Conservation (phyloP, 2,888 invertebrate genomes). For the Cephus rjabovi region DNA sequence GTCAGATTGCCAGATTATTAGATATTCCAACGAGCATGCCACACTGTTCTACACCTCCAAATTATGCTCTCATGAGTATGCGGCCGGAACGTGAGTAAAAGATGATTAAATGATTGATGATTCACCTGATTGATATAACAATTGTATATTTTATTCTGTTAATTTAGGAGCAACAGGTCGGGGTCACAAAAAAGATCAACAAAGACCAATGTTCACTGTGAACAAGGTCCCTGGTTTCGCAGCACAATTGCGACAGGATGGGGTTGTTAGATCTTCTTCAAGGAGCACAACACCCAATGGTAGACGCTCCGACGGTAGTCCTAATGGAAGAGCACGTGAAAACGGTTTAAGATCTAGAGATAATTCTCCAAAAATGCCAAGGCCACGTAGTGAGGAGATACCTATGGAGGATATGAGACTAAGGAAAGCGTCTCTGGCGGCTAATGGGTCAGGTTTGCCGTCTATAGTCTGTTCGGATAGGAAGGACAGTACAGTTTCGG, state of each 20-base stretch:
- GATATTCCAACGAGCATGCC: slow-evolving; percentile 76
- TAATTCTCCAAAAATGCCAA: slow-evolving; percentile 77
- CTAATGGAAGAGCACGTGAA: slow-evolving; percentile 35
- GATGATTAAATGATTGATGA: neutral
- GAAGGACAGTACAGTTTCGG: slow-evolving; percentile 29
- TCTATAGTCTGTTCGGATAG: slow-evolving; percentile 29
- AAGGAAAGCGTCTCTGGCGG: slow-evolving; percentile 55
- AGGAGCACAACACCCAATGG: slow-evolving; percentile 31
- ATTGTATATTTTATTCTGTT: slow-evolving; percentile 9
- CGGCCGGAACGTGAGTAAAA: slow-evolving; percentile 57
- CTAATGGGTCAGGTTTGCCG: slow-evolving; percentile 36
- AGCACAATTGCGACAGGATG: slow-evolving; percentile 70
- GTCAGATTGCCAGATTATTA: slow-evolving; percentile 90
- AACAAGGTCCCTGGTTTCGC: slow-evolving; percentile 69
- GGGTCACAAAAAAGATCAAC: slow-evolving; percentile 54
- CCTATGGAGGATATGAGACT: slow-evolving; percentile 81
- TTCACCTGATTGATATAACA: neutral
- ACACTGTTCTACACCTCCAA: slow-evolving; percentile 62
- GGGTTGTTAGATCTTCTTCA: slow-evolving; percentile 30
- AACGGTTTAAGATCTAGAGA: slow-evolving; percentile 74
- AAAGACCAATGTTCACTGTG: slow-evolving; percentile 59
- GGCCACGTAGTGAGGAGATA: slow-evolving; percentile 84
- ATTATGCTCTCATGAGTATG: slow-evolving; percentile 56
- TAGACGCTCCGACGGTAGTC: slow-evolving; percentile 40
- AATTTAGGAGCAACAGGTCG: slow-evolving; percentile 52